Base-by-base conservation (phyloP, 2,113 vertebrate species). In the Rhineura floridana region DNA sequence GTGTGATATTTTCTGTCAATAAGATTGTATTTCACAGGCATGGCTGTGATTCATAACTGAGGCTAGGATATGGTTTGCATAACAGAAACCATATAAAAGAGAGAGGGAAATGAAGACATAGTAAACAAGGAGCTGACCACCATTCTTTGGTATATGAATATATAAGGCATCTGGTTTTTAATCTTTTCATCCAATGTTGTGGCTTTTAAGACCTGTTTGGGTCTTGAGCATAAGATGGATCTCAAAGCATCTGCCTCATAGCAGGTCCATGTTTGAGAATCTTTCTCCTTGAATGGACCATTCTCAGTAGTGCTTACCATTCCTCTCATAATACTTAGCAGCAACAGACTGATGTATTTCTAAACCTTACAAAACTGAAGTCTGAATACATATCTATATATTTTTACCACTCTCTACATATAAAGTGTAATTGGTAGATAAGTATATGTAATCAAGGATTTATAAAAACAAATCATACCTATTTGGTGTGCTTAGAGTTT, bases 341-440 rank as follows among this genome's bases (percentile, higher is more conserved):
- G 50, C 91, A 92, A 82, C 39, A 91, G 59, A 50, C 93, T 91
- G 81, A 79, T 82, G 87, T 30, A 79, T 94, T 87, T 88, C 62
- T 92, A 91, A 94, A 95, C 91, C 86, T 81, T 95, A 86, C 90
- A 73, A 76, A 93, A 62, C 80, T 85, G 91, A 91, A 95, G 84
- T 87, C 93, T 92, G 93, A 87, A 90, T 83, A 93, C 83, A 91
- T 87, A 93, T 84, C 89, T 81, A 91, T 94, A 95, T 95, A 96
- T 96, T 95, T 97, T 96, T 96, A 94, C 78, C 96, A 86, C 90
- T 84, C 84, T 95, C 90, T 95, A 81, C 88, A 83, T 91, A 94
- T 87, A 50, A 94, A 92, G 84, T 95, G 89, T 90, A 89, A 87
- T 91, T 92, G 88, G 91, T 95, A 93, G 85, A 90, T 77, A 90